Percentiles rank a stretch among this genome's conserved stretches.
phyloP scores from a whole-genome alignment of 2,113 vertebrate species.

The Hyla sarda region DNA sequence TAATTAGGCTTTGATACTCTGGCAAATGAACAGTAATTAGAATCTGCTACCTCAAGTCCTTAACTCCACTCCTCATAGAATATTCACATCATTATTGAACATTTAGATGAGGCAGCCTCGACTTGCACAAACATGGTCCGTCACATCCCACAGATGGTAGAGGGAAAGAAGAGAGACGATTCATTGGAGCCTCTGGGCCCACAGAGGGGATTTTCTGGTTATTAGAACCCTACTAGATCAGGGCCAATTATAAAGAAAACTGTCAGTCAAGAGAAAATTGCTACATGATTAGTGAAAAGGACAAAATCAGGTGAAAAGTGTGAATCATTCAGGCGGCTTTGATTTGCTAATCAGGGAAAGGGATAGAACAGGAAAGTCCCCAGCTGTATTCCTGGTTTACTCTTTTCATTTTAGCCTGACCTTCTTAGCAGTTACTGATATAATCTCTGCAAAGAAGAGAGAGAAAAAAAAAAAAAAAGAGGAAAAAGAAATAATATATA shows the following conservation, averaged over 20 bases:
- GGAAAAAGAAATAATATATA: conserved; percentile 37
- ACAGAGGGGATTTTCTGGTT: conserved; percentile 99
- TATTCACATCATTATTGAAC: conserved; percentile 98
- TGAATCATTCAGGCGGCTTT: conserved; percentile 98
- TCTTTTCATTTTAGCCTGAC: conserved; percentile 96
- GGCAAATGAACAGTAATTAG: conserved; percentile 99
- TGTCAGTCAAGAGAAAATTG: conserved; percentile 99
- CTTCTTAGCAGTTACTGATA: conserved; percentile 94
- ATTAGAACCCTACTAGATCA: conserved; percentile 99
- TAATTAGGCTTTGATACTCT: conserved; percentile 99
- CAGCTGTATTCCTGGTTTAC: conserved; percentile 95
- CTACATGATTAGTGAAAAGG: conserved; percentile 99
- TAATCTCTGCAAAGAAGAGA: conserved; percentile 83
- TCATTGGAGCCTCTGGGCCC: conserved; percentile 92
- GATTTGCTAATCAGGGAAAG: conserved; percentile 99
- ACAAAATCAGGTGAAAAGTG: conserved; percentile 99
- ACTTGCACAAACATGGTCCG: conserved; percentile 84
- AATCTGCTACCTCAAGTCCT: conserved; percentile 94
- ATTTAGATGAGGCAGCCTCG: conserved; percentile 95
- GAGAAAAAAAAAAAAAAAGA: no score
- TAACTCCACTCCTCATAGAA: conserved; percentile 93
- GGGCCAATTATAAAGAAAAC: conserved; percentile 99
- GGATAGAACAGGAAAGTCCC: conserved; percentile 91
- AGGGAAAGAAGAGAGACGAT: conserved; percentile 86
- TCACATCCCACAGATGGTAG: conserved; percentile 85